Percentiles rank a stretch among this genome's conserved stretches.
Conservation (phyloP, 2,113 vertebrate species). For the Periophthalmodon schlosseri region DNA sequence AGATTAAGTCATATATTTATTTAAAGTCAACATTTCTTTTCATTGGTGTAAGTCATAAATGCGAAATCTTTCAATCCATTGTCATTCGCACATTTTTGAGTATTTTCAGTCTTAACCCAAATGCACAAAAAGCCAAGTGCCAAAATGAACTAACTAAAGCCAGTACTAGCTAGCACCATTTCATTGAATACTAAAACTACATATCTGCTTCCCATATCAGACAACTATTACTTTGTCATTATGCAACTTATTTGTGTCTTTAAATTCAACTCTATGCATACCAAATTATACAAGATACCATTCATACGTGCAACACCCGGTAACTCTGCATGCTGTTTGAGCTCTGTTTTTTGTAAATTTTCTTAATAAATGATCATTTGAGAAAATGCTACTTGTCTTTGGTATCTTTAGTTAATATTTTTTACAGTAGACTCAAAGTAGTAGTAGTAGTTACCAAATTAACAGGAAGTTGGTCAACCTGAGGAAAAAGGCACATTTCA, state of each 20-base stretch:
- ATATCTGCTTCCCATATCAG: not conserved
- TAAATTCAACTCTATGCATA: not conserved
- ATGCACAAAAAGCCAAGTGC: not conserved
- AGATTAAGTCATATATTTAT: not conserved
- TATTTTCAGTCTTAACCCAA: not conserved
- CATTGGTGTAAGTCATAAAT: not conserved
- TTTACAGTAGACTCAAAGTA: too few relatives aligned
- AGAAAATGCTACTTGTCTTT: slow-evolving; percentile 38
- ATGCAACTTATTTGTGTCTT: not conserved
- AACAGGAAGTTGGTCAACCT: too few relatives aligned
- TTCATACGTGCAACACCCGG: slow-evolving; percentile 19
- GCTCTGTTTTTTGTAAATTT: slow-evolving; percentile 77
- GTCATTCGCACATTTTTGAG: not conserved
- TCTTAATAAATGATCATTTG: slow-evolving; percentile 76
- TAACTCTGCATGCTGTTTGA: slow-evolving; percentile 53
- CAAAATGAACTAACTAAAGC: not conserved
- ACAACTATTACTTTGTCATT: not conserved
- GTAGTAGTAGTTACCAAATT: too few relatives aligned
- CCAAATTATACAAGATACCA: not conserved
- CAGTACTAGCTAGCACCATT: not conserved
- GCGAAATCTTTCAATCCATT: not conserved
- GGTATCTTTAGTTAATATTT: not conserved
- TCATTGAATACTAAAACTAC: not conserved
- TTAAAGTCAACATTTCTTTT: not conserved
- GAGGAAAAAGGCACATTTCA: too few relatives aligned